These are phyloP conservation scores for Dasyprocta punctata DNA, from an alignment of 2,113 vertebrate genomes.

Conservation along the genomic window DNA sequence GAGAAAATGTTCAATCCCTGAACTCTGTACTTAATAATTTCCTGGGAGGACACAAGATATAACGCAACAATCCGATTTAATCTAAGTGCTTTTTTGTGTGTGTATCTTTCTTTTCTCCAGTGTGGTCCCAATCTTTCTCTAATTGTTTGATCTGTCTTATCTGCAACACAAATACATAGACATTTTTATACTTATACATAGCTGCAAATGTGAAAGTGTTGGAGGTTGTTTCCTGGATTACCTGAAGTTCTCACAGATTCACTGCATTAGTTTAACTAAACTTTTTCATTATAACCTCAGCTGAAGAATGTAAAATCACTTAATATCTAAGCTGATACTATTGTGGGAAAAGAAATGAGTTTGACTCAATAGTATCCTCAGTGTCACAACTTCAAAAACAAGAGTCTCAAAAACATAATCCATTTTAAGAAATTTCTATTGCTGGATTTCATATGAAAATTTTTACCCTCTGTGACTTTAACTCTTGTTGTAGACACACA, in stretches of 20 bases:
- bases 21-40: too few species aligned
- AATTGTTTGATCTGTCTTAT: background rate
- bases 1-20: rapidly evolving
- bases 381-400: rapidly evolving
- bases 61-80: background rate
- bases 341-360: background rate
- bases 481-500: background rate
- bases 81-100: background rate
- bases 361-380: background rate
- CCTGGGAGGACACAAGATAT: background rate
- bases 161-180: too few species aligned
- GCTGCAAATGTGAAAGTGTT: too few species aligned
- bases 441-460: background rate
- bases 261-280: rapidly evolving
- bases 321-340: background rate
- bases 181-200: too few species aligned
- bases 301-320: background rate
- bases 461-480: background rate
- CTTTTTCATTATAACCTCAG: background rate
- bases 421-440: too few species aligned
- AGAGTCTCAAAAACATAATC: background rate
- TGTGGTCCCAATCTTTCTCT: background rate
- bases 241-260: too few species aligned
- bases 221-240: too few species aligned
- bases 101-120: background rate